These are phyloP conservation scores for Drosophila micromelanica DNA, from an alignment of 1,140 invertebrate species.

Conservation along the genomic window DNA sequence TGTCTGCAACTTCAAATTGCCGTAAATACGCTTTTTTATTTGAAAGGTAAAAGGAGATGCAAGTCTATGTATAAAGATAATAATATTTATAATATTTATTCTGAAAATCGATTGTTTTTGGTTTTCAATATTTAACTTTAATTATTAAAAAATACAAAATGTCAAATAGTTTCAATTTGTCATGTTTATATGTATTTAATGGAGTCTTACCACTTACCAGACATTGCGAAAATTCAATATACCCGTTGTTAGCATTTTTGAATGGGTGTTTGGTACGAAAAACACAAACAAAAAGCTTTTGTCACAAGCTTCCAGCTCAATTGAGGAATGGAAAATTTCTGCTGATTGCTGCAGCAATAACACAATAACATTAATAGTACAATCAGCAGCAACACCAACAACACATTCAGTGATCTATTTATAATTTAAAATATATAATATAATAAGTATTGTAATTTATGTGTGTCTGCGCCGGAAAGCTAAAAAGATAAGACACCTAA, in stretches of 20 bases:
- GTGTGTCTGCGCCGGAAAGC: slow-evolving; percentile 6
- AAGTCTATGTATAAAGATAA: too few relatives aligned
- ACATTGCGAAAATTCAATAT: neutral
- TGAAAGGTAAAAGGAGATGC: too few relatives aligned
- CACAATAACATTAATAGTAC: slow-evolving; percentile 35
- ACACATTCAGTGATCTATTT: slow-evolving; percentile 46
- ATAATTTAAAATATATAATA: slow-evolving; percentile 21
- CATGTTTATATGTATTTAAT: too few relatives aligned
- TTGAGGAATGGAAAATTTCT: slow-evolving; percentile 72
- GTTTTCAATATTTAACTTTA: too few relatives aligned
- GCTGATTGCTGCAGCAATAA: slow-evolving; percentile 44
- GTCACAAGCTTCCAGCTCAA: slow-evolving; percentile 40
- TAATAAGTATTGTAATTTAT: slow-evolving; percentile 13
- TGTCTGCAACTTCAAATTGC: too few relatives aligned
- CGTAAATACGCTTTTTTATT: too few relatives aligned
- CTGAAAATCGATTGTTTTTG: too few relatives aligned
- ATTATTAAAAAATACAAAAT: too few relatives aligned
- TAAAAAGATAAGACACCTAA: slow-evolving; percentile 37
- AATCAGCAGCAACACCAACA: slow-evolving; percentile 22
- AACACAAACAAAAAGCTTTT: slow-evolving; percentile 27
- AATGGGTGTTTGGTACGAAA: neutral
- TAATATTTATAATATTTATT: too few relatives aligned
- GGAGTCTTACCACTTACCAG: too few relatives aligned
- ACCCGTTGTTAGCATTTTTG: neutral
- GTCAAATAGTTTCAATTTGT: too few relatives aligned